phyloP scores from a whole-genome alignment of 2,797 vertebrate genomes.

The Esox masquinongy region DNA sequence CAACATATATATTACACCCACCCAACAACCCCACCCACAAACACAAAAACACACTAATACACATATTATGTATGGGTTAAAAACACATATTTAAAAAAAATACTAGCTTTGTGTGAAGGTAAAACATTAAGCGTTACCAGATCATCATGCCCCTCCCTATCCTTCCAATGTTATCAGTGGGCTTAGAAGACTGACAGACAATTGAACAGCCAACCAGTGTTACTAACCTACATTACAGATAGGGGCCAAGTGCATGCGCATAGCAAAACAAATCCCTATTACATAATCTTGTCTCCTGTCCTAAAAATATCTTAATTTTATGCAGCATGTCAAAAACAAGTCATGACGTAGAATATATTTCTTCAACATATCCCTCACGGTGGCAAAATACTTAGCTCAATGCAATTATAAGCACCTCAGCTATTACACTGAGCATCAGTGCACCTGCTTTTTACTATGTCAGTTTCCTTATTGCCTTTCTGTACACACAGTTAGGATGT shows the following conservation, averaged over 20 bases:
- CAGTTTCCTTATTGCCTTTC: neutral
- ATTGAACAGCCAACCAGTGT: neutral
- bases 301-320: neutral
- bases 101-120: neutral
- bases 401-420: neutral
- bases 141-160: too few relatives aligned
- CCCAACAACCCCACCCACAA: neutral
- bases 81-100: neutral
- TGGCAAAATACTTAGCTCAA: neutral
- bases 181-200: neutral
- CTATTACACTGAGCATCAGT: neutral
- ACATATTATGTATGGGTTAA: neutral
- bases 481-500: neutral
- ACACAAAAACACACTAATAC: constrained; percentile 4
- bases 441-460: neutral
- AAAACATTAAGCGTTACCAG: neutral
- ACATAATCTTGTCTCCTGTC: neutral
- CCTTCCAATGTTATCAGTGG: neutral
- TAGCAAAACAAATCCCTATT: neutral
- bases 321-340: neutral
- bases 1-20: constrained; percentile 3
- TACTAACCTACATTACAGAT: neutral
- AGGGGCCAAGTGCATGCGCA: neutral
- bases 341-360: neutral
- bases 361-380: neutral